Base-by-base conservation (phyloP, 2,113 vertebrate species). In the Triplophysa dalaica region DNA sequence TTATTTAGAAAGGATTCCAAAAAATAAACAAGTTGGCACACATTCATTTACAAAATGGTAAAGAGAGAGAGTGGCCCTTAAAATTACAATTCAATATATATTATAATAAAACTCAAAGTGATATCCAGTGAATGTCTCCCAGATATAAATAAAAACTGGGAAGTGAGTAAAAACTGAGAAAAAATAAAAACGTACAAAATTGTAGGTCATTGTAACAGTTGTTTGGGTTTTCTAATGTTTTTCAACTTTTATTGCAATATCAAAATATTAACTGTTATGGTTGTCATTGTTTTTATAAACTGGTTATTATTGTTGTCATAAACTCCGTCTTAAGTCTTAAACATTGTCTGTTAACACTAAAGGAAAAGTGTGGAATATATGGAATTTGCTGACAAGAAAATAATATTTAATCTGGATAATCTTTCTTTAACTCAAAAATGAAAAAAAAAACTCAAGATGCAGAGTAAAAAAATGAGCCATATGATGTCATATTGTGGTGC, bases 1-100 rank as follows among this genome's bases (percentile, higher is more conserved):
- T 93, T 93, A 94, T 92, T 94, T 92, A 91, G 87, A 94, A 93
- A 94, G 89, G 91, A 85, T 92, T 90, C 90, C 91, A 89, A 92
- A 93, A 93, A 93, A 92, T 92, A 92, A 91, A 90, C 87, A 91
- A 91, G 91, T 92, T 90, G 89, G 90, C 90, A 94, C 92, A 93
- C 90, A 91, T 93, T 92, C 90, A 92, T 87, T 90, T 93, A 92
- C 86, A 94, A 92, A 93, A 93, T 90, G 90, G 91, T 87, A 86
- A 85, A 82, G 76, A 21, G 56, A 45, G 61, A 70, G 72, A 65
- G 75, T 19, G 45, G 61, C 26, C 48, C 61, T 22, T 66, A 14
- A 65, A 48, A 75, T 63, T 14, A 50, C 73, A 75, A 7, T 38
- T 38, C 33, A 38, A 38, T 38, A 7, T 38, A 38, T 38, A 38